Percentiles rank a stretch among this genome's conserved stretches.
Conservation (phyloP, 2,888 invertebrate genomes). For the Theodoxus fluviatilis region DNA sequence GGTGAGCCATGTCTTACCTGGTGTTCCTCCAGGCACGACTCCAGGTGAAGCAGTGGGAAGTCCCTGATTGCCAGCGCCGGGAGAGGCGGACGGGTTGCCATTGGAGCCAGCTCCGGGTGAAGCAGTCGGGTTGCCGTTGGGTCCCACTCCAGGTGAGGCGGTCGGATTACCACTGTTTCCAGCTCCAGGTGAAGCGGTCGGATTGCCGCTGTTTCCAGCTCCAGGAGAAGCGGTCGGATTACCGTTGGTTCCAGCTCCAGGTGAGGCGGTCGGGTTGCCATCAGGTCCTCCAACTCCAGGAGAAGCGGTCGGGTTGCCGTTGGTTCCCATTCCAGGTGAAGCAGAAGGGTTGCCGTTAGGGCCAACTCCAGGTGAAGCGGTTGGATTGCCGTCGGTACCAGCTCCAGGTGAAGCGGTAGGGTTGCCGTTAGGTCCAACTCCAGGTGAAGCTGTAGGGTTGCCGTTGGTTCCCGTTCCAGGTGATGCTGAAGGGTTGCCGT, state of each 20-base stretch:
- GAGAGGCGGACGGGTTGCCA: constrained; percentile 1
- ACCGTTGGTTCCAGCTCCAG: neutral
- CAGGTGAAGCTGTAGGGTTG: constrained; percentile 30
- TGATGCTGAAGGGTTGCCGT: constrained; percentile 27
- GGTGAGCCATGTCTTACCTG: constrained; percentile 20
- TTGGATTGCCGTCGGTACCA: too few species aligned
- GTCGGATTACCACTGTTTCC: neutral
- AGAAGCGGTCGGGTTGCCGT: neutral
- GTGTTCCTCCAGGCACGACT: neutral
- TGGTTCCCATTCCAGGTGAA: neutral
- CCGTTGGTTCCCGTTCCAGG: constrained; percentile 25
- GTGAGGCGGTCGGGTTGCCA: constrained; percentile 1
- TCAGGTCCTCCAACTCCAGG: neutral
- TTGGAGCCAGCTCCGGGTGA: too few species aligned
- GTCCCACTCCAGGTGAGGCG: neutral
- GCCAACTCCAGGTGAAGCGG: neutral
- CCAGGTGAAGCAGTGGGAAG: constrained; percentile 2
- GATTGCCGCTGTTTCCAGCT: too few species aligned
- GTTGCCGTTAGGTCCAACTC: neutral
- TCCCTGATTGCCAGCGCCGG: neutral
- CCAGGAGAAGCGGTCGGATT: neutral
- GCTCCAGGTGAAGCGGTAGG: too few species aligned
- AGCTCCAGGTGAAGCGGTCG: constrained; percentile 14
- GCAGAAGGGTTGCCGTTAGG: neutral
- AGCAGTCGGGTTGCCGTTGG: neutral